Percentiles rank a stretch among this genome's conserved stretches.
Conservation (phyloP, 2,888 invertebrate genomes). For the Celastrina argiolus region DNA sequence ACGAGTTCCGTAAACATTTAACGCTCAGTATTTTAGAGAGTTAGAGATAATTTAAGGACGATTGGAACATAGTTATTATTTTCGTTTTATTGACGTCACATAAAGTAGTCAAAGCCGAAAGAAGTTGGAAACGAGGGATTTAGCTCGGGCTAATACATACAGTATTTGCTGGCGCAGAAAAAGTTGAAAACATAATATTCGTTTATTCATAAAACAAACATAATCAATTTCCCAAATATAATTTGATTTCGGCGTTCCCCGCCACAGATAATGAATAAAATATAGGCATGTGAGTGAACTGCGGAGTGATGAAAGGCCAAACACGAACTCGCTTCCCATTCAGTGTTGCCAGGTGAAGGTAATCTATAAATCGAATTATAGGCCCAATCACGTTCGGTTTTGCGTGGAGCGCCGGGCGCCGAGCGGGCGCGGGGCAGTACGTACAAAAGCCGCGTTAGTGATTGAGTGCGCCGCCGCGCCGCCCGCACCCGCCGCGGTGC, state of each 20-base stretch:
- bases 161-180: neutral
- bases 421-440: neutral
- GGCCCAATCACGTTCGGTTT: slow-evolving; percentile 44
- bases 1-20: neutral
- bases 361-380: slow-evolving; percentile 47
- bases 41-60: neutral
- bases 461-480: slow-evolving; percentile 30
- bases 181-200: neutral
- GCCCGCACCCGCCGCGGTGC: slow-evolving; percentile 30
- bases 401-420: slow-evolving; percentile 26
- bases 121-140: neutral
- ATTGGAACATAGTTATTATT: neutral
- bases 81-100: neutral
- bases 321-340: slow-evolving; percentile 36
- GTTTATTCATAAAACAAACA: neutral
- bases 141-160: neutral
- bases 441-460: slow-evolving; percentile 28
- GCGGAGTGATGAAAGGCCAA: slow-evolving; percentile 35
- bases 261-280: slow-evolving; percentile 33
- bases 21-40: neutral
- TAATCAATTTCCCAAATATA: slow-evolving; percentile 18
- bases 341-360: slow-evolving; percentile 35
- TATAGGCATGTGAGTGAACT: slow-evolving; percentile 28
- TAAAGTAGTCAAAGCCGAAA: neutral
- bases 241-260: slow-evolving; percentile 29